Evolutionary conservation across 2,797 vertebrate genomes (phyloP), one percentile per base, ranked within the genome.

Genomic region (Ctenopoma kingsleyae): DNA sequence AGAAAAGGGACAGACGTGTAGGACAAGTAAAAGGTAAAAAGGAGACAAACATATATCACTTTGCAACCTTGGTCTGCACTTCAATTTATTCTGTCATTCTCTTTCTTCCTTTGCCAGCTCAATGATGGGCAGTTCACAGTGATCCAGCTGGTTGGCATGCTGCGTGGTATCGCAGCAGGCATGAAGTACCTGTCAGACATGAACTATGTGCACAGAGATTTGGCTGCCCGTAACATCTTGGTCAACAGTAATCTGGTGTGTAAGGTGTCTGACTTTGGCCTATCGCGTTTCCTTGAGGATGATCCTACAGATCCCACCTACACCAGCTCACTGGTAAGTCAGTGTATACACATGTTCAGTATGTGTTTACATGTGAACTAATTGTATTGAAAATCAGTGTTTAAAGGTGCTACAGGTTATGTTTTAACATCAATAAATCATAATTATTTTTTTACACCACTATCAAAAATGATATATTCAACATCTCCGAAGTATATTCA

Each of bases 161-260:
- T 99, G 81, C 94, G 98, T 8, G 98, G 98, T 55, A 99, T 99
- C 0, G 98, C 98, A 0, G 96, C 97, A 0, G 98, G 98, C 78
- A 99, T 99, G 98, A 99, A 99, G 89, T 99, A 99, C 89, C 94
- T 99, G 47, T 97, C 97, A 0, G 98, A 99, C 87, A 99, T 99
- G 97, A 99, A 98, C 92, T 99, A 99, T 0, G 98, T 99, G 71
- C 98, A 99, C 88, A 94, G 98, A 2, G 98, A 99, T 92, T 91
- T 99, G 81, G 98, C 98, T 8, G 98, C 98, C 47, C 96, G 98
- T 17, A 99, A 99, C 92, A 99, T 99, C 89, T 91, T 99, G 47
- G 98, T 99, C 88, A 99, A 99, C 92, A 99, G 97, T 89, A 99
- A 99, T 88, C 92, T 99, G 75, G 97, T 99, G 88, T 99, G 98